Conservation (phyloP, 2,888 invertebrate species). For the Clostera curtula region DNA sequence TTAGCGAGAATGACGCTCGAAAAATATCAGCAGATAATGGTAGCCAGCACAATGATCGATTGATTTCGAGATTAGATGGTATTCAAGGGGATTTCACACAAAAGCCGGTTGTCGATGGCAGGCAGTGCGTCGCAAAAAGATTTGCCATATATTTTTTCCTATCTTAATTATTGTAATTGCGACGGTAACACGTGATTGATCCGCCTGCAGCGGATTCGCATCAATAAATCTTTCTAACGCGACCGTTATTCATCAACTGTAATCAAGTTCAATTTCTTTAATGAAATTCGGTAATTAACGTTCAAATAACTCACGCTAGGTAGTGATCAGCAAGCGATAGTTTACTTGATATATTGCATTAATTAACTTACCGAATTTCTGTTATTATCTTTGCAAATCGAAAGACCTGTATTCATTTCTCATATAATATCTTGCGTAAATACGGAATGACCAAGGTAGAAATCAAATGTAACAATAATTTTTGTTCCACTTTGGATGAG, state of each 20-base stretch:
- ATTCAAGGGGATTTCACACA: conserved; percentile 7
- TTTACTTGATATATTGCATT: conserved; percentile 1
- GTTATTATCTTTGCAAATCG: not conserved
- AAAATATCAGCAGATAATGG: conserved; percentile 13
- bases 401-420: conserved; percentile 5
- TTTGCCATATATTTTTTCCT: not conserved
- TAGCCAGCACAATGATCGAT: conserved; percentile 15
- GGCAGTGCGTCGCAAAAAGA: not conserved
- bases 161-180: not conserved
- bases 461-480: conserved; percentile 54
- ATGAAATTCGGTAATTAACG: not conserved
- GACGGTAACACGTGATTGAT: not conserved
- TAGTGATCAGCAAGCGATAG: conserved; percentile 1
- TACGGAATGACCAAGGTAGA: conserved; percentile 30
- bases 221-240: not conserved
- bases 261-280: not conserved
- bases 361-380: conserved; percentile 2
- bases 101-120: conserved; percentile 4
- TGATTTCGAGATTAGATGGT: conserved; percentile 11
- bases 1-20: conserved; percentile 10
- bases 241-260: not conserved
- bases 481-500: conserved; percentile 60
- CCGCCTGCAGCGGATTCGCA: too few species aligned
- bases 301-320: conserved; percentile 5
- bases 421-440: conserved; percentile 8